Conservation (phyloP, 1,140 invertebrate species). For the Nasonia vitripennis region DNA sequence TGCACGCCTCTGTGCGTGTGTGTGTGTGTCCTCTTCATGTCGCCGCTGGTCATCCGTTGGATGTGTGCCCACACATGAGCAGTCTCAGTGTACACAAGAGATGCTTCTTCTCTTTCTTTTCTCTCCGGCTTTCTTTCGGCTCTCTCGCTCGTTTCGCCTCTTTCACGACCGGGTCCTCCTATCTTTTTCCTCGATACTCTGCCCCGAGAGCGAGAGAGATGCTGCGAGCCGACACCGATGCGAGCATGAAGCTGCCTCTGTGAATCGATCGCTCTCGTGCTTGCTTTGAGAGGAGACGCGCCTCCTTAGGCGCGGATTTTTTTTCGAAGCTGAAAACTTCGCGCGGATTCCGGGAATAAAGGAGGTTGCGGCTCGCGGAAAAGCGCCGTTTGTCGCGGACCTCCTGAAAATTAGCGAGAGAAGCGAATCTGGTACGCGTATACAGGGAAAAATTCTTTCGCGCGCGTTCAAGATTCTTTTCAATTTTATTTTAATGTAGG, state of each 20-base stretch:
- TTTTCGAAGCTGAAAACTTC: not conserved
- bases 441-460: not conserved
- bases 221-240: not conserved
- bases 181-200: constrained; percentile 27
- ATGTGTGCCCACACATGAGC: constrained; percentile 42
- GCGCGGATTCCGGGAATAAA: not conserved
- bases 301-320: not conserved
- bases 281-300: not conserved
- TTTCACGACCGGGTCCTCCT: constrained; percentile 19
- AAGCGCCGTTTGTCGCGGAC: not conserved
- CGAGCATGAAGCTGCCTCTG: constrained; percentile 21
- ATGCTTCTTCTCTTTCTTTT: constrained; percentile 6
- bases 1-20: not conserved
- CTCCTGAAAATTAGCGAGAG: not conserved
- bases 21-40: constrained; percentile 41
- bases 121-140: constrained; percentile 24
- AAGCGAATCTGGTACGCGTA: too few relatives aligned
- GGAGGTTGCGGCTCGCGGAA: not conserved
- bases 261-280: constrained; percentile 8
- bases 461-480: not conserved
- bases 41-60: constrained; percentile 44
- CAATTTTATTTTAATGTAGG: too few relatives aligned
- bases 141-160: constrained; percentile 14
- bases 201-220: not conserved
- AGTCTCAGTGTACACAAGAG: constrained; percentile 36